Evolutionary conservation across 2,888 invertebrate species (phyloP).

Genomic region (Parnassius mnemosyne): DNA sequence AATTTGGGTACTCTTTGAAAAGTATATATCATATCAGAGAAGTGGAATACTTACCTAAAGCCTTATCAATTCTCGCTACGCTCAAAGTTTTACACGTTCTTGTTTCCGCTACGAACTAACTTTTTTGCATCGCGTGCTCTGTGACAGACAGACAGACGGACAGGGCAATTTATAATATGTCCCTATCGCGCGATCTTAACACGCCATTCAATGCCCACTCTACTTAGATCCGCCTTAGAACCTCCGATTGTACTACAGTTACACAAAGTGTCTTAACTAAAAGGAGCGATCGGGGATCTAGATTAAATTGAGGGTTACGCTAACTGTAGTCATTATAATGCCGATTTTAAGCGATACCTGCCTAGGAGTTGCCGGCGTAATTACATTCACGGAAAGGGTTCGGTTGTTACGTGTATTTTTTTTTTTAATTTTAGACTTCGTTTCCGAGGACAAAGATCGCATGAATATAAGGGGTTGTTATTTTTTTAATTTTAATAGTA

Average conservation of each 20-base stretch:
- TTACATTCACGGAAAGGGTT: conserved; percentile 53
- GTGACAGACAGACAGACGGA: conserved; percentile 77
- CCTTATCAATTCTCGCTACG: conserved; percentile 23
- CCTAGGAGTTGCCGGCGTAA: conserved; percentile 46
- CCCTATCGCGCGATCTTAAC: conserved; percentile 68
- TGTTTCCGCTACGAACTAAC: conserved; percentile 40
- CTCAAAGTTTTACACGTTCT: conserved; percentile 18
- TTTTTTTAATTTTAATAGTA: neutral
- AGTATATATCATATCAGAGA: too few relatives aligned
- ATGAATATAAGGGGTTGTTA: conserved; percentile 6
- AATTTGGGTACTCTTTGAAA: too few relatives aligned
- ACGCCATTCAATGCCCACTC: conserved; percentile 43
- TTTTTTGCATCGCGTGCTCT: conserved; percentile 76
- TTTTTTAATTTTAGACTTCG: conserved; percentile 4
- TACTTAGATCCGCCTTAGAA: conserved; percentile 33
- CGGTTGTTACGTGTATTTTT: conserved; percentile 25
- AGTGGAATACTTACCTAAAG: neutral
- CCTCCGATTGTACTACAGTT: conserved; percentile 14
- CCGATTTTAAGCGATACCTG: conserved; percentile 52
- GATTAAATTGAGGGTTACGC: conserved; percentile 24
- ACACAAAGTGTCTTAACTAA: conserved; percentile 11
- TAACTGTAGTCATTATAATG: conserved; percentile 28
- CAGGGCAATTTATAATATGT: conserved; percentile 78
- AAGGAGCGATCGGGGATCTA: conserved; percentile 14
- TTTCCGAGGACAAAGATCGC: conserved; percentile 10